These are phyloP conservation scores for Trachelipus rathkii DNA, from an alignment of 1,140 invertebrate species.

Conservation along the genomic window DNA sequence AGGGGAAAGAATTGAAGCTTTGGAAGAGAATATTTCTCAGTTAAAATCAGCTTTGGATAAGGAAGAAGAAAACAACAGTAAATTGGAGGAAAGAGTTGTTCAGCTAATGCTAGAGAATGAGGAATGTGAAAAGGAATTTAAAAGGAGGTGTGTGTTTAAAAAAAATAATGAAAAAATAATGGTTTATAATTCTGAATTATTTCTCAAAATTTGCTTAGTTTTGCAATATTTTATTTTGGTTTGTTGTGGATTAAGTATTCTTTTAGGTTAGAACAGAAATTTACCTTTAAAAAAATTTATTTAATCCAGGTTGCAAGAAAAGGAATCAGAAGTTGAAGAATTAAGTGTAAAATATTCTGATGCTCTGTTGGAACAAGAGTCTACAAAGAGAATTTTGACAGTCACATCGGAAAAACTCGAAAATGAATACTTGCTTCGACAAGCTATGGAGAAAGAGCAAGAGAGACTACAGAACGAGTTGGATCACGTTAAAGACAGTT, in stretches of 20 bases:
- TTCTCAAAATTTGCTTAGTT: not conserved
- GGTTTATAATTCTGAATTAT: too few species aligned
- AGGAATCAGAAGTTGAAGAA: slow-evolving; percentile 38
- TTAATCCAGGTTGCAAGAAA: slow-evolving; percentile 23
- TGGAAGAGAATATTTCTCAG: slow-evolving; percentile 29
- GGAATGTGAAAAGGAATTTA: slow-evolving; percentile 32
- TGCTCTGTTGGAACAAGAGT: slow-evolving; percentile 38
- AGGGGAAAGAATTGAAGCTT: not conserved
- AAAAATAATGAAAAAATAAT: not conserved
- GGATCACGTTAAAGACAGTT: slow-evolving; percentile 4
- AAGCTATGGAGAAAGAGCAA: slow-evolving; percentile 32
- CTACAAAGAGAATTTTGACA: slow-evolving; percentile 33
- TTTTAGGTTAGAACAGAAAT: not conserved
- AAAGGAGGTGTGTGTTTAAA: slow-evolving; percentile 17
- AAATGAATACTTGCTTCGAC: slow-evolving; percentile 26
- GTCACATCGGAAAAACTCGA: slow-evolving; percentile 34
- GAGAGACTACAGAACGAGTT: slow-evolving; percentile 25
- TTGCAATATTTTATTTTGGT: not conserved
- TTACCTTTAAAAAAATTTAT: too few species aligned
- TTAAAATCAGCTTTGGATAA: slow-evolving; percentile 19
- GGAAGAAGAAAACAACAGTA: slow-evolving; percentile 23
- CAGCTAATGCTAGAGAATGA: slow-evolving; percentile 32
- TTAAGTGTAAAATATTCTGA: slow-evolving; percentile 41
- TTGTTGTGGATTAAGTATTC: not conserved
- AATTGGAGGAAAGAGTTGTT: slow-evolving; percentile 35